Evolutionary conservation across 1,140 invertebrate genomes (phyloP).

Genomic region (Propsilocerus akamusi): DNA sequence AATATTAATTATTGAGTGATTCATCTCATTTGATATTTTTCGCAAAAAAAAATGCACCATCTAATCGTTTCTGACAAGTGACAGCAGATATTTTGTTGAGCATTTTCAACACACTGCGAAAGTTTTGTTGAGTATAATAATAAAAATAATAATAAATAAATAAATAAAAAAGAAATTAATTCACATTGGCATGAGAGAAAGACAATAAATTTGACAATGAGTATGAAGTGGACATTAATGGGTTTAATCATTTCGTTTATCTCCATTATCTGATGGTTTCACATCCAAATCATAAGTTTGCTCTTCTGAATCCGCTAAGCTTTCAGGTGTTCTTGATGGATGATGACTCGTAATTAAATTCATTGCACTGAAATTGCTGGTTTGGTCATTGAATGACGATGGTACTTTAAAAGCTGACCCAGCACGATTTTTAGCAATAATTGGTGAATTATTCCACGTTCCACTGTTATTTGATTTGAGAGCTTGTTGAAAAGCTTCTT

Average conservation of each 20-base stretch:
- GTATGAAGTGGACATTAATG: background rate
- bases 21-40: no score
- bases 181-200: no score
- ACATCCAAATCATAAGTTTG: background rate
- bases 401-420: background rate
- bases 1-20: no score
- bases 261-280: no score
- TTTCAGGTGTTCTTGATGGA: no score
- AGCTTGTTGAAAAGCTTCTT: background rate
- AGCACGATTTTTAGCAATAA: background rate
- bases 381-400: background rate
- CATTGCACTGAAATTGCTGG: background rate
- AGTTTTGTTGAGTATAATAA: no score
- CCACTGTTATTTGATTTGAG: background rate
- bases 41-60: no score
- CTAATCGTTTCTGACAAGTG: no score
- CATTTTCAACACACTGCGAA: no score
- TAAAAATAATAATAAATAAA: no score
- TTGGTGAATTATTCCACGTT: background rate
- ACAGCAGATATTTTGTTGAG: no score
- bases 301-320: background rate
- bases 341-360: background rate
- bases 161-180: no score
- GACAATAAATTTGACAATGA: background rate
- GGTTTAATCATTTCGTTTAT: background rate